Percentiles rank a stretch among this genome's conserved stretches.
These are phyloP conservation scores for Astyanax mexicanus DNA, from an alignment of 2,797 vertebrate species.

Conservation along the genomic window DNA sequence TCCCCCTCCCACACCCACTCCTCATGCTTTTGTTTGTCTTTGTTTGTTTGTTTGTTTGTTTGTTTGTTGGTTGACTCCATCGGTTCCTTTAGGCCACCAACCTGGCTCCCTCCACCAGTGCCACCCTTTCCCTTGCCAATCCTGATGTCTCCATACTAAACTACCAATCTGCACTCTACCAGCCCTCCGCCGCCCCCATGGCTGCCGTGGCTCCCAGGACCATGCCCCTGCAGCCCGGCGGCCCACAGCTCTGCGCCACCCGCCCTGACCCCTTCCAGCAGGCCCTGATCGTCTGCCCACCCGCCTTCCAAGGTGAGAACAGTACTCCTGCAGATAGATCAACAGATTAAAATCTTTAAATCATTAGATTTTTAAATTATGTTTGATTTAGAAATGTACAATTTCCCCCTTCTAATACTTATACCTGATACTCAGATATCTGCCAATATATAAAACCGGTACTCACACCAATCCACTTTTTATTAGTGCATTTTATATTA, in stretches of 20 bases:
- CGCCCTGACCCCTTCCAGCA: constrained; percentile 99
- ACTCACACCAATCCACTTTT: no score
- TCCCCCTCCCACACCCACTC: constrained; percentile 54
- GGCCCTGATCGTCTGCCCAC: constrained; percentile 98
- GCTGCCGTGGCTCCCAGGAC: constrained; percentile 96
- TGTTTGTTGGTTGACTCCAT: constrained; percentile 83
- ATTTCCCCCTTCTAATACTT: no score
- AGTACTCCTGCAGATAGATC: neutral
- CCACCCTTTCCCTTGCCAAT: constrained; percentile 96
- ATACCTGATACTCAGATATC: no score
- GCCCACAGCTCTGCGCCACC: constrained; percentile 92
- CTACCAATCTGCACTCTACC: constrained; percentile 98
- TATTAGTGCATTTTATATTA: no score
- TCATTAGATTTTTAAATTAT: neutral
- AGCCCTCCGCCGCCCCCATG: constrained; percentile 96
- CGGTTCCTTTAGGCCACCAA: constrained; percentile 90
- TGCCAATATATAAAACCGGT: no score
- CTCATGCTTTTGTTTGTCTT: constrained; percentile 66
- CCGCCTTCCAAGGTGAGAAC: constrained; percentile 96
- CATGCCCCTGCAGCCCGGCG: constrained; percentile 93
- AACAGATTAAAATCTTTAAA: no score
- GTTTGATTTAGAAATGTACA: no score
- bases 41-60: constrained; percentile 66
- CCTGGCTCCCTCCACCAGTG: constrained; percentile 96
- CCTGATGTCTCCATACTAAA: constrained; percentile 97